Percentiles rank a stretch among this genome's conserved stretches.
Evolutionary conservation across 1,140 invertebrate species (phyloP).

Genomic region (Druon quercuslanigerum): DNA sequence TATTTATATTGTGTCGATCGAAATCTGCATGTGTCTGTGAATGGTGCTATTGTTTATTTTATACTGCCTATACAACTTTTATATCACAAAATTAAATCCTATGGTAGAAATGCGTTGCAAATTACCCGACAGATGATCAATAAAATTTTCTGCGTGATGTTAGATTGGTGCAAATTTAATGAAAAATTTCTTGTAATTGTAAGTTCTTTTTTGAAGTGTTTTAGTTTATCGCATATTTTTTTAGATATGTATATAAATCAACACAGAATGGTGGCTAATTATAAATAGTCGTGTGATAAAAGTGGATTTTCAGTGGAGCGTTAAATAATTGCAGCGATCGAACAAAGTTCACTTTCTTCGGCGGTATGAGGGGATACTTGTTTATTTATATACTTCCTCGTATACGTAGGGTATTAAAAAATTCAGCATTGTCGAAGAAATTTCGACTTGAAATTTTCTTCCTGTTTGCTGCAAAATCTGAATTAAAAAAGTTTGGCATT

Average conservation of each 20-base stretch:
- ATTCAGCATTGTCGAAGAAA: conserved; percentile 1
- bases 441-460: neutral
- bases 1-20: conserved; percentile 66
- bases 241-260: too few relatives aligned
- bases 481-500: conserved; percentile 4
- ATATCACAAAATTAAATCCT: too few relatives aligned
- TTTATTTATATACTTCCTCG: neutral
- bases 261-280: too few relatives aligned
- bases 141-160: too few relatives aligned
- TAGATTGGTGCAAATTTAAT: too few relatives aligned
- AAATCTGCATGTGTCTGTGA: neutral
- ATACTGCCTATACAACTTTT: neutral
- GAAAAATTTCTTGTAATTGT: too few relatives aligned
- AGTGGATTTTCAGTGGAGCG: neutral
- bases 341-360: neutral
- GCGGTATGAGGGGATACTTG: neutral
- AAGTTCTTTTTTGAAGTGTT: too few relatives aligned
- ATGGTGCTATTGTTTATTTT: neutral
- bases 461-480: neutral
- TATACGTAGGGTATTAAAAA: neutral
- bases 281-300: neutral
- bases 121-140: too few relatives aligned
- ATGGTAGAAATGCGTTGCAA: too few relatives aligned
- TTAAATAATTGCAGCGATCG: neutral
- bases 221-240: too few relatives aligned